These are phyloP conservation scores for Spatula versicolor DNA, from an alignment of 2,797 vertebrate genomes.

Conservation along the genomic window DNA sequence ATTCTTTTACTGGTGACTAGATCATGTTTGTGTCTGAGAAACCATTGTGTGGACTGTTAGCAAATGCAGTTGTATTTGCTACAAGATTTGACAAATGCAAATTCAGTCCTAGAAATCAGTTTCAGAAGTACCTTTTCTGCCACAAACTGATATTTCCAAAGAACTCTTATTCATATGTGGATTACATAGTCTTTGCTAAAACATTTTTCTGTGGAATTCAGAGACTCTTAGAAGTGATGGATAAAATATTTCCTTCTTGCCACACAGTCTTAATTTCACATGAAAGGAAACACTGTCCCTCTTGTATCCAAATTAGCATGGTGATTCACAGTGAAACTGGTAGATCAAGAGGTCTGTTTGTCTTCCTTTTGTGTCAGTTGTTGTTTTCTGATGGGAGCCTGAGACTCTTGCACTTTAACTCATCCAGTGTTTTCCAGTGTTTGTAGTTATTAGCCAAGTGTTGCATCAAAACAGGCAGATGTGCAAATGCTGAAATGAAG, in stretches of 20 bases:
- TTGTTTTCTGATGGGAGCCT: conserved; percentile 84
- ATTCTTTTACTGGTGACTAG: background rate
- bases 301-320: conserved; percentile 24
- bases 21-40: background rate
- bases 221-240: conserved; percentile 43
- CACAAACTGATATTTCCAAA: conserved; percentile 55
- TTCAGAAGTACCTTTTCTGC: conserved; percentile 56
- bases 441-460: conserved; percentile 94
- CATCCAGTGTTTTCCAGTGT: conserved; percentile 95
- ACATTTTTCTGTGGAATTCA: conserved; percentile 53
- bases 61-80: background rate
- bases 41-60: background rate
- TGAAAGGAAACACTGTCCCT: conserved; percentile 43
- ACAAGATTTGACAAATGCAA: background rate
- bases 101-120: conserved; percentile 40
- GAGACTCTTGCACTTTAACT: conserved; percentile 91
- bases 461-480: conserved; percentile 92
- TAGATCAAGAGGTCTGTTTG: conserved; percentile 67
- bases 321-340: conserved; percentile 77
- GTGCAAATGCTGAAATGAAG: conserved; percentile 87
- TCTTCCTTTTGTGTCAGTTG: conserved; percentile 57
- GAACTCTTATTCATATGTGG: conserved; percentile 41
- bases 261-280: conserved; percentile 39
- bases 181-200: conserved; percentile 56
- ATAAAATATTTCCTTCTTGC: conserved; percentile 49